Evolutionary conservation across 37 sponge, comb jelly and placozoan genomes (phyloP), one percentile per base, ranked within the genome.

Genomic region (Ianthella basta): DNA sequence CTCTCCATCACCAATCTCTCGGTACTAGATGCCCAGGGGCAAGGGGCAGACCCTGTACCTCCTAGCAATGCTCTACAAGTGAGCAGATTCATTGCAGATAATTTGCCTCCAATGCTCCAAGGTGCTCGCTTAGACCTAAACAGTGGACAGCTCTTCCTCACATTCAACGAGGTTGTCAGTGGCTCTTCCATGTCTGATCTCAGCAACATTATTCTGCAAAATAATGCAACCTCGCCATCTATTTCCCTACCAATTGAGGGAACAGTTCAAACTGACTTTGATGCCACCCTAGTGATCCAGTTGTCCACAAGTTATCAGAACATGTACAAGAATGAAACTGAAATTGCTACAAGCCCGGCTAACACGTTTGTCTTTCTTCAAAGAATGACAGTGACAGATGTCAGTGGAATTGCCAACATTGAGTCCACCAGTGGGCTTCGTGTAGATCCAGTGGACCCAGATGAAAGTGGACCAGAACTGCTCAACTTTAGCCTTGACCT

Each of bases 161-260:
- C 75, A 20, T 97, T 97, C 59, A 57, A 84, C 72, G 94, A 97
- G 84, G 90, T 94, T 37, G 86, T 97, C 18, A 72, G 84, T 67
- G 68, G 70, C 4, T 75, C 78, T 24, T 64, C 68, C 34, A 29
- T 55, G 35, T 44, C 92, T 13, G 33, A 59, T 6, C 70, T 88
- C 20, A 50, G 75, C 10, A 66, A 38, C 23, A 81, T 97, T 50
- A 80, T 94, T 10, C 72, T 97, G 10, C 86, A 86, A 40, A 86
- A 80, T 39, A 82, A 32, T 37, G 30, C 55, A 50, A 86, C 66
- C 69, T 38, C 73, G 0, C 44, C 74, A 24, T 34, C 59, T 59
- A 61, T 50, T 24, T 30, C 59, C 15, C 78, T 84, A 24, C 37
- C 81, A 21, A 60, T 93, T 16, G 64, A 50, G 27, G 89, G 92